Evolutionary conservation across 2,888 invertebrate genomes (phyloP), one percentile per base, ranked within the genome.

Genomic region (Mesorhabditis spiculigera): DNA sequence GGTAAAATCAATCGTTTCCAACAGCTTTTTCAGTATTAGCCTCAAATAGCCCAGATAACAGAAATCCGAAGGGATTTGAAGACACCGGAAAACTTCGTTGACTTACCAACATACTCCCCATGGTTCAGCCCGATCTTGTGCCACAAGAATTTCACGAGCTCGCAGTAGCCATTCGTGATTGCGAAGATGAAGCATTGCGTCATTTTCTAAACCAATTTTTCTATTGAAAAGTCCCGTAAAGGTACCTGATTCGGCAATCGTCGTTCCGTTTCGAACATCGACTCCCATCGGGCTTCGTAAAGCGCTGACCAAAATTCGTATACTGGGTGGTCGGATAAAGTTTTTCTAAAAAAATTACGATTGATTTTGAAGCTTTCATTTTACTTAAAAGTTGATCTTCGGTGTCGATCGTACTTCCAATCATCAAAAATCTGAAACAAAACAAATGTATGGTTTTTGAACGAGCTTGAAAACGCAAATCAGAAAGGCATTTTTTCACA

Each of bases 231-330:
- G 16, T 43, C 45, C 28, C 5, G 28, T 4, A 44, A 43, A 67
- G 13, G 6, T 16, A 45, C 45, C 4, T 8, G 78, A 68, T 78
- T 78, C 4, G 78, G 75, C 6, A 74, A 63, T 41, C 76, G 74
- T n/a, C 72, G 63, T 50, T 71, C 73, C 70, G 73, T 74, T 65
- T 75, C 78, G 62, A 76, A 76, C 61, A 78, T 74, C 0, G 66
- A 41, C 5, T 74, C 69, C 68, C 71, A 68, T 68, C 44, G 45
- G 65, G 68, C 70, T 65, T 67, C 73, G 70, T 78, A 72, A 58
- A 78, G 71, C 5, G 78, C 75, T 41, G 78, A 65, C 80, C 80
- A 80, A 68, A 80, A 80, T 50, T 80, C 80, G 69, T 78, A 80
- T 43, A 78, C 80, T 3, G 78, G 78, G 71, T 80, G 78, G 45